Evolutionary conservation across 2,113 vertebrate species (phyloP).

Genomic region (Apodemus sylvaticus): DNA sequence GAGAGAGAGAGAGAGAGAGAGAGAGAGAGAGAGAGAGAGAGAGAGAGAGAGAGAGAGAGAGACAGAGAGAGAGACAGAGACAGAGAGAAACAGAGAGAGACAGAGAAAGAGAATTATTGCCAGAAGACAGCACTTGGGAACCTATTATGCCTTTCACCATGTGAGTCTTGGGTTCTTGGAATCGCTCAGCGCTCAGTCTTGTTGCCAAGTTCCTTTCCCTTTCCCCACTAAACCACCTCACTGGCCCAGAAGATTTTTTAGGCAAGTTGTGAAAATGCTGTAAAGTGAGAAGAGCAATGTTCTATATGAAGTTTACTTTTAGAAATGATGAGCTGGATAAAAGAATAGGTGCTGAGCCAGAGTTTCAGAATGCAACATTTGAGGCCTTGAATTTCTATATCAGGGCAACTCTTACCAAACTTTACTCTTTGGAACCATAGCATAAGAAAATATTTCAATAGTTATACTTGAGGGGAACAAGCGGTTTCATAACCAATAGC

Average conservation of each 20-base stretch:
- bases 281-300: not conserved
- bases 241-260: not conserved
- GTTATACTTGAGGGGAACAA: conserved; percentile 11
- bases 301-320: conserved; percentile 2
- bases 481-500: not conserved
- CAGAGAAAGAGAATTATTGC: not conserved
- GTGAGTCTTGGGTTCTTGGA: not conserved
- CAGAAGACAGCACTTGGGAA: not conserved
- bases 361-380: conserved; percentile 43
- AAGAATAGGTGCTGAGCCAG: conserved; percentile 9
- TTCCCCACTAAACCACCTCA: not conserved
- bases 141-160: not conserved
- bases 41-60: too few relatives aligned
- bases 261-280: not conserved
- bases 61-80: not conserved
- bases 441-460: conserved; percentile 24
- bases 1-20: too few relatives aligned
- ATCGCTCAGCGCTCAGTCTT: not conserved
- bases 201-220: not conserved
- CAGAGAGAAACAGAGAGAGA: too few relatives aligned
- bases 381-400: conserved; percentile 11
- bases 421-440: conserved; percentile 10
- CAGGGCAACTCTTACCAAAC: conserved; percentile 14
- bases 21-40: too few relatives aligned
- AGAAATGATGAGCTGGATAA: not conserved